phyloP scores from a whole-genome alignment of 1,140 invertebrate genomes.

The Zaprionus lachaisei region DNA sequence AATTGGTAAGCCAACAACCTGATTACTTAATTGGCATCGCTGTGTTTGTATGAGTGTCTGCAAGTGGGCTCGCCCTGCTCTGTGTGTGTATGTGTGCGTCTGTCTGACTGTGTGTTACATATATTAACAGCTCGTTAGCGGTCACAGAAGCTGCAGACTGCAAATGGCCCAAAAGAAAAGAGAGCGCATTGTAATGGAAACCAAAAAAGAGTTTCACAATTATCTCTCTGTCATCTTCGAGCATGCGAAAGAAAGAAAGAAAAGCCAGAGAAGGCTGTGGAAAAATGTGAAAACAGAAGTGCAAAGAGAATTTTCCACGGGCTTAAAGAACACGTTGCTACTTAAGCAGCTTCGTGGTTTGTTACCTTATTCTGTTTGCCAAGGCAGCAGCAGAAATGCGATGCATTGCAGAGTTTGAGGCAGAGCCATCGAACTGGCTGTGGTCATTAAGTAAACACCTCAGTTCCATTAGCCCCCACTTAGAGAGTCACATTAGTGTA shows the following conservation, averaged over 20 bases:
- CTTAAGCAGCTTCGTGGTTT: background rate
- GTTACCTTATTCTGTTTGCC: background rate
- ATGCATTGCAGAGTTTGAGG: background rate
- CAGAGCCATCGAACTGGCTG: background rate
- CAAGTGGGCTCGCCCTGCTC: too few relatives aligned
- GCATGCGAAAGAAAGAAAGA: too few relatives aligned
- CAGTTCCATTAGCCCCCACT: background rate
- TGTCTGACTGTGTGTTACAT: constrained; percentile 37
- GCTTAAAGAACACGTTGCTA: background rate
- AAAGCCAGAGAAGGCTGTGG: background rate
- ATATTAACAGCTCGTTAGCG: constrained; percentile 65
- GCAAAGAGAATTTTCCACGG: background rate
- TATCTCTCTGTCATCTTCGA: constrained; percentile 10
- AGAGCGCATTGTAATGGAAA: constrained; percentile 47
- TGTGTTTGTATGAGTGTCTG: constrained; percentile 13
- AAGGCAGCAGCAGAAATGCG: too few relatives aligned
- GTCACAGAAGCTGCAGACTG: background rate
- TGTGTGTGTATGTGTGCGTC: constrained; percentile 19
- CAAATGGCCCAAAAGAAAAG: constrained; percentile 46
- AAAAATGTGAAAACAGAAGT: background rate
- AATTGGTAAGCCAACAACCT: constrained; percentile 82
- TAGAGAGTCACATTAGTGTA: background rate
- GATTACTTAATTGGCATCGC: constrained; percentile 65
- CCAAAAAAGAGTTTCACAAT: constrained; percentile 35
- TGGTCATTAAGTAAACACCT: constrained; percentile 5